Conservation (phyloP, 2,888 invertebrate genomes). For the Phortica magna region DNA sequence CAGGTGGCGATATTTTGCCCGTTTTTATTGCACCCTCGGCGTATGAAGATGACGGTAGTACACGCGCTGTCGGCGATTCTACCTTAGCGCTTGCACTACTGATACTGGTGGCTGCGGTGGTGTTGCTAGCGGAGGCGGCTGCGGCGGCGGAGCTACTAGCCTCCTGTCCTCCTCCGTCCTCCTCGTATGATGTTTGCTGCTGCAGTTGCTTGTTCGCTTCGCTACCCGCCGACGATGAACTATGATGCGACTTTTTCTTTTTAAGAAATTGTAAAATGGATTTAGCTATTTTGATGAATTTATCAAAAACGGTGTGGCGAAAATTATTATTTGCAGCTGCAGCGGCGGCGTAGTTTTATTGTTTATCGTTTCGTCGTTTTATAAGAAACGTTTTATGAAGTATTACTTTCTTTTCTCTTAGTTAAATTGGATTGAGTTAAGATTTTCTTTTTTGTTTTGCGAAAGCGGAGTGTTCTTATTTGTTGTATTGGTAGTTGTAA, state of each 20-base stretch:
- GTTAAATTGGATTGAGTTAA: too few relatives aligned
- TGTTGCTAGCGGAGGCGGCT: conserved; percentile 39
- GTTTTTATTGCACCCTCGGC: conserved; percentile 25
- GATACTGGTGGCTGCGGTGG: conserved; percentile 42
- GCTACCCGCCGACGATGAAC: conserved; percentile 65
- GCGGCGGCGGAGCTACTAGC: conserved; percentile 61
- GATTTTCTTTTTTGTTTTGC: conserved; percentile 37
- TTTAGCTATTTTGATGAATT: conserved; percentile 77
- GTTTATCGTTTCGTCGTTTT: neutral
- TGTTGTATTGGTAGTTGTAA: neutral
- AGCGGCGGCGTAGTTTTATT: neutral
- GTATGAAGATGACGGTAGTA: conserved; percentile 58
- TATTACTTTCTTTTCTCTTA: too few relatives aligned
- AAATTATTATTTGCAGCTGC: conserved; percentile 44
- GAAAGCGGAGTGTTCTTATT: neutral
- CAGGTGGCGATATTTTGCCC: conserved; percentile 36
- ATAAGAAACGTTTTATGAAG: conserved; percentile 20
- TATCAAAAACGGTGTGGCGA: conserved; percentile 59
- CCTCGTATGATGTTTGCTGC: conserved; percentile 71
- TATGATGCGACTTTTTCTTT: conserved; percentile 76
- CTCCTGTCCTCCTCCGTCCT: conserved; percentile 72
- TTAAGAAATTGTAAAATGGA: conserved; percentile 77
- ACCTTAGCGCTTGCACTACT: conserved; percentile 44
- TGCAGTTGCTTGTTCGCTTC: conserved; percentile 64
- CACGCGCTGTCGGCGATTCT: conserved; percentile 40